Conservation (phyloP, 53 echinoderm and acorn worm species). For the Actinopyga echinites region DNA sequence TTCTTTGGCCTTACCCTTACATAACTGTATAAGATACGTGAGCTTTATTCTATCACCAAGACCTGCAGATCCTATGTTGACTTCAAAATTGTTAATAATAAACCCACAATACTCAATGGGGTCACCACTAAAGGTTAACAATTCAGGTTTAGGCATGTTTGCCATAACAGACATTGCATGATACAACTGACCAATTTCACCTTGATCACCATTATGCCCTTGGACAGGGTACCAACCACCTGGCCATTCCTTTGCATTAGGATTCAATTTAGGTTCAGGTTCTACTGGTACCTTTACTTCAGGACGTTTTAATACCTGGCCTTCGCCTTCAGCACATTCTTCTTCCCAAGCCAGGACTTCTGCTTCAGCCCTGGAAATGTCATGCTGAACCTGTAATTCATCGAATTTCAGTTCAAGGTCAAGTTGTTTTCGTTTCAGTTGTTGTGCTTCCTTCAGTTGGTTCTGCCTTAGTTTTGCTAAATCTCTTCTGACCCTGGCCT, state of each 20-base stretch:
- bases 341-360: background rate
- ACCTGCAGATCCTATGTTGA: background rate
- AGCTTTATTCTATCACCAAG: background rate
- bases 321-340: background rate
- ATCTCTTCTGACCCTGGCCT: background rate
- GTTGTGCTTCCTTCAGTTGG: background rate
- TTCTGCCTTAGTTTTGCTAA: background rate
- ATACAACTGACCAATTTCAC: too few species aligned
- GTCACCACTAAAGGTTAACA: constrained; percentile 25
- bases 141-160: background rate
- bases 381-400: background rate
- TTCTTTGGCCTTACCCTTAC: constrained; percentile 48
- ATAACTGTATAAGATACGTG: constrained; percentile 43
- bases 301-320: too few species aligned
- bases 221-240: too few species aligned
- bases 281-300: too few species aligned
- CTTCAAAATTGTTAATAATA: constrained; percentile 32
- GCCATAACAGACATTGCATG: too few species aligned
- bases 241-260: too few species aligned
- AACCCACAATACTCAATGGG: constrained; percentile 40
- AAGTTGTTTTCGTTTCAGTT: background rate
- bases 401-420: background rate
- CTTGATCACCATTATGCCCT: too few species aligned
- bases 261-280: too few species aligned
- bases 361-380: background rate